These are phyloP conservation scores for Heteromyza rotundicornis DNA, from an alignment of 2,888 invertebrate species.

Conservation along the genomic window DNA sequence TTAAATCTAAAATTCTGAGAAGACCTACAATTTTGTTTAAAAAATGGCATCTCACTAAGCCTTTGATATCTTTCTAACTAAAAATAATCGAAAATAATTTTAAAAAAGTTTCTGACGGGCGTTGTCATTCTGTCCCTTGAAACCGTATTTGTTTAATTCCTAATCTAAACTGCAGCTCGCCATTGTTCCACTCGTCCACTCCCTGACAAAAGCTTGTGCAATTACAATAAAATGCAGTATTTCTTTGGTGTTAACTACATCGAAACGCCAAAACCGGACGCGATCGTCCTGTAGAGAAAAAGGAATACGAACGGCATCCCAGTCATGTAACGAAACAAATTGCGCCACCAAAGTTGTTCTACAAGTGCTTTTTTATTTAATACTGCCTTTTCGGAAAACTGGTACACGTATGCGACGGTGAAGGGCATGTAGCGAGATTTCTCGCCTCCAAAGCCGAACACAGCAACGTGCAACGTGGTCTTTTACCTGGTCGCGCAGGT, in stretches of 20 bases:
- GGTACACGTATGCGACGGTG: background rate
- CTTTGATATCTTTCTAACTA: too few relatives aligned
- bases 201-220: conserved; percentile 6
- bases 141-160: too few relatives aligned
- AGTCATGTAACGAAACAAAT: conserved; percentile 42
- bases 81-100: too few relatives aligned
- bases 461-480: background rate
- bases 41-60: too few relatives aligned
- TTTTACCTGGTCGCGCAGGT: conserved; percentile 29
- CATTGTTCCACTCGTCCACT: background rate
- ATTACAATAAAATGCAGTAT: conserved; percentile 8
- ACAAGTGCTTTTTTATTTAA: conserved; percentile 45
- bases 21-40: too few relatives aligned
- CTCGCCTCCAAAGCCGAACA: conserved; percentile 36
- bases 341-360: conserved; percentile 51
- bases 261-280: background rate
- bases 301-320: background rate
- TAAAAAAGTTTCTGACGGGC: too few relatives aligned
- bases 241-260: too few relatives aligned
- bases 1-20: too few relatives aligned
- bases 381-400: conserved; percentile 34
- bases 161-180: background rate
- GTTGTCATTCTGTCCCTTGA: too few relatives aligned
- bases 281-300: conserved; percentile 36
- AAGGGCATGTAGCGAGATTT: conserved; percentile 20